Percentiles rank a stretch among this genome's conserved stretches.
These are phyloP conservation scores for Lagorchestes hirsutus DNA, from an alignment of 2,797 vertebrate species.

Conservation along the genomic window DNA sequence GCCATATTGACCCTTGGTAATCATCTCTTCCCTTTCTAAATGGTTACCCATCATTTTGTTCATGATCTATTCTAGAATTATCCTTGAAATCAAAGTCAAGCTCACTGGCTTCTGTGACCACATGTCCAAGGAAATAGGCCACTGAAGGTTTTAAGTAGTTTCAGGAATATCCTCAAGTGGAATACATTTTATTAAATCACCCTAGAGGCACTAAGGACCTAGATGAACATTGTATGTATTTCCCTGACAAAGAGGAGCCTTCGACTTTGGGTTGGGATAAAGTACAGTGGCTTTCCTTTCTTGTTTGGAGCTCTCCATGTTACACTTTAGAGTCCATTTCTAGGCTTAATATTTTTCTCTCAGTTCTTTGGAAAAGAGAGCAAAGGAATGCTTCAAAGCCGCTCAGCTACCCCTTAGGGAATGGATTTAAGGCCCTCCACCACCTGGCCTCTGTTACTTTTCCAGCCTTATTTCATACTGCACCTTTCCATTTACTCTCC, in stretches of 20 bases:
- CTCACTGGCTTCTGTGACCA: neutral
- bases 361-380: conserved; percentile 34
- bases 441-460: neutral
- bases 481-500: neutral
- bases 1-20: neutral
- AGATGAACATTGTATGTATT: conserved; percentile 23
- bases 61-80: neutral
- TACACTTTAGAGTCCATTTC: conserved; percentile 49
- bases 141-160: neutral
- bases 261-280: conserved; percentile 9
- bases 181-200: neutral
- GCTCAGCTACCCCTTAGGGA: neutral
- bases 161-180: neutral
- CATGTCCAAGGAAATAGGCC: neutral
- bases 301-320: neutral
- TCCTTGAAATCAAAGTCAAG: neutral
- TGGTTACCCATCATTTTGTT: neutral
- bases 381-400: conserved; percentile 5
- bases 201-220: neutral
- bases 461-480: neutral
- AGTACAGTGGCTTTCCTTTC: conserved; percentile 41
- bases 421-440: neutral
- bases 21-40: neutral
- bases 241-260: conserved; percentile 28
- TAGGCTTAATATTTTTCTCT: conserved; percentile 1